A percentile compares a stretch with the other conserved stretches of the same genome.
These are phyloP conservation scores for Koerneria pararmatus DNA, from an alignment of 2,888 invertebrate species.

Conservation along the genomic window DNA sequence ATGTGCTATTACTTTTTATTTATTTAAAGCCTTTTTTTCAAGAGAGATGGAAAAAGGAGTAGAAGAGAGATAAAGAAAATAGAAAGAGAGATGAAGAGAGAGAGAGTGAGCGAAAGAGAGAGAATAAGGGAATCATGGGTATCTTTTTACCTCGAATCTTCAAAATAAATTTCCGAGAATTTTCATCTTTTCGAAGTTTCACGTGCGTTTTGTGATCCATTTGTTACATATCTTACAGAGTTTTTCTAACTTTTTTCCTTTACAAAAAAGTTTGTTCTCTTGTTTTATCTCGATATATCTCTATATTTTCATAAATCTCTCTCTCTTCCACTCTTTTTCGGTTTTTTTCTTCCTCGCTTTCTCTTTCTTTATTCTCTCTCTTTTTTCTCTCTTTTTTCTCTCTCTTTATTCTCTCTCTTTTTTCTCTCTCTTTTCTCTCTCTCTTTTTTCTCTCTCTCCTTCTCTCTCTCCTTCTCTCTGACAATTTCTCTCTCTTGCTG, in stretches of 20 bases:
- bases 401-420: background rate
- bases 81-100: background rate
- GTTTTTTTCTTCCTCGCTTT: background rate
- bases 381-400: background rate
- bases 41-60: no score
- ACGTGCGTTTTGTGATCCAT: no score
- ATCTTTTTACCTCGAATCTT: no score
- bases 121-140: background rate
- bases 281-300: background rate
- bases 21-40: no score
- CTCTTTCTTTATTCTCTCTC: background rate
- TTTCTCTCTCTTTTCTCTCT: background rate
- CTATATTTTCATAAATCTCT: background rate
- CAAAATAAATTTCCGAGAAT: no score
- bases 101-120: background rate
- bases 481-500: no score
- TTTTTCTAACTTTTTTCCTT: background rate
- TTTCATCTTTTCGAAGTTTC: no score
- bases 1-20: no score
- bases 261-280: background rate
- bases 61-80: background rate
- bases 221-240: background rate
- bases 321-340: background rate
- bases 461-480: slow-evolving; percentile 19
- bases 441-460: background rate